Evolutionary conservation across 2,797 vertebrate genomes (phyloP).

Genomic region (Otolemur crassicaudatus): DNA sequence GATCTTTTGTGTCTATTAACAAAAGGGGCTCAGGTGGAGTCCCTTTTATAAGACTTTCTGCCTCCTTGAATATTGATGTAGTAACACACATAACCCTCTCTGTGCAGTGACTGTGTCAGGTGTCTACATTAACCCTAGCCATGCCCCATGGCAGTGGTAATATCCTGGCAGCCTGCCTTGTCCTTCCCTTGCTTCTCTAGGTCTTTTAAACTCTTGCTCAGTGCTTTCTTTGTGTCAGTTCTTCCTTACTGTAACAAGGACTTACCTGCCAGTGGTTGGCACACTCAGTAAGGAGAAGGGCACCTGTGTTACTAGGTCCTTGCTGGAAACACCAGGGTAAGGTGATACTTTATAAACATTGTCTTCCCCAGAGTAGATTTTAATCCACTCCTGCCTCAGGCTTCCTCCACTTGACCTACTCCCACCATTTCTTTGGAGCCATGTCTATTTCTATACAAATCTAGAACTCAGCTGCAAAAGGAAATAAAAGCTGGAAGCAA

Average conservation of each 20-base stretch:
- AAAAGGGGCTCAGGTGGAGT: not conserved
- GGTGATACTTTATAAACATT: constrained; percentile 27
- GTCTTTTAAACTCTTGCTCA: not conserved
- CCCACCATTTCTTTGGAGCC: not conserved
- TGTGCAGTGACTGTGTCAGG: not conserved
- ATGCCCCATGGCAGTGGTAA: not conserved
- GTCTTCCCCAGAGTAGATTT: constrained; percentile 40
- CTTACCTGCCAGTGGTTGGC: constrained; percentile 25
- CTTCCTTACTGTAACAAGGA: constrained; percentile 34
- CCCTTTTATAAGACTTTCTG: constrained; percentile 33
- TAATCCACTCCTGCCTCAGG: not conserved
- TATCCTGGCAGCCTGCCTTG: not conserved
- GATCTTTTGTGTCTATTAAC: constrained; percentile 51
- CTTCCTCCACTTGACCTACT: not conserved
- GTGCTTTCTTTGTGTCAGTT: not conserved
- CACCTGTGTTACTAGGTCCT: not conserved
- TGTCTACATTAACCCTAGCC: not conserved
- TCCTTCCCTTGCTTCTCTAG: not conserved
- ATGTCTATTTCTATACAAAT: constrained; percentile 35
- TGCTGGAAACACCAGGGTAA: constrained; percentile 1
- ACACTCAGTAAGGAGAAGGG: constrained; percentile 3
- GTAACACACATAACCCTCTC: not conserved
- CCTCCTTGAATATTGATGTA: not conserved
- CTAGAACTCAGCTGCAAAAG: constrained; percentile 24
- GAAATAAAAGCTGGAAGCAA: not conserved